These are phyloP conservation scores for Candoia aspera DNA, from an alignment of 2,113 vertebrate species.

Conservation along the genomic window DNA sequence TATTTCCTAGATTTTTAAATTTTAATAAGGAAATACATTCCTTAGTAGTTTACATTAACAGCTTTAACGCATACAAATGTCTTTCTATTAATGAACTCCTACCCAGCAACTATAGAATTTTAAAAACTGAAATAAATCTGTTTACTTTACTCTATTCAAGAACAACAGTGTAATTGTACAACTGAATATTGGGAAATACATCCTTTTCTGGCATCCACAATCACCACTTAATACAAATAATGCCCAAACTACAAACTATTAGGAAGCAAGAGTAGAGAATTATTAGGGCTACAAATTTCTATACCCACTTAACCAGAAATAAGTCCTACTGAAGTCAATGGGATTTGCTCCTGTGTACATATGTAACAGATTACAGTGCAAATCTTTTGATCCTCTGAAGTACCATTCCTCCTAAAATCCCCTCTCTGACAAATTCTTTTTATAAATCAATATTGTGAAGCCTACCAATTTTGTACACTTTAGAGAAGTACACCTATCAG, in stretches of 20 bases:
- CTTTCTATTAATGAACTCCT: neutral
- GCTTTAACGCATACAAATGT: neutral
- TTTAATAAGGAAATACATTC: neutral
- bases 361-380: too few species aligned
- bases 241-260: neutral
- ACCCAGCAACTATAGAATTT: neutral
- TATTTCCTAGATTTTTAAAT: slow-evolving; percentile 15
- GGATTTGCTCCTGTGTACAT: neutral
- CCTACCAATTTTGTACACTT: neutral
- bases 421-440: neutral
- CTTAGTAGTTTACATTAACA: neutral
- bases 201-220: neutral
- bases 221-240: neutral
- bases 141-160: neutral
- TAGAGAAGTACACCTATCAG: neutral
- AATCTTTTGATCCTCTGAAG: slow-evolving; percentile 4
- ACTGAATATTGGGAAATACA: neutral
- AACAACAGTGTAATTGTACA: neutral
- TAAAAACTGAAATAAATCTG: neutral
- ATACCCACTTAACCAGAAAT: neutral
- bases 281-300: neutral
- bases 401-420: neutral
- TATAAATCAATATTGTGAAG: neutral
- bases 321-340: neutral
- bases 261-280: neutral